phyloP scores from a whole-genome alignment of 2,113 vertebrate species.

The Passer domesticus region DNA sequence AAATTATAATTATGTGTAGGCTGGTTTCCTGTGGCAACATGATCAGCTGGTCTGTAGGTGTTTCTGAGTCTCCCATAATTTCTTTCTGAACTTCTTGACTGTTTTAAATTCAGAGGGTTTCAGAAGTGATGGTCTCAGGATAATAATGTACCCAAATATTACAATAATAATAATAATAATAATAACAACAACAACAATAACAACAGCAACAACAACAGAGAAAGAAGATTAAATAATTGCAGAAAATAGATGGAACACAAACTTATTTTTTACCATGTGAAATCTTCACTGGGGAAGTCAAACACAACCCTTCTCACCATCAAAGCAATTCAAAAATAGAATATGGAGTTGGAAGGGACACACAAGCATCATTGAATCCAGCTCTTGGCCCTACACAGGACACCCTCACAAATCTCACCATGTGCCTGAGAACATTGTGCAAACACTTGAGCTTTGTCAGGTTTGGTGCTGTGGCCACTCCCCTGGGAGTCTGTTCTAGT shows the following conservation, averaged over 20 bases:
- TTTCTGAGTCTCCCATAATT: background rate
- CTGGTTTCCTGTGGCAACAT: background rate
- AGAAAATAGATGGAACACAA: background rate
- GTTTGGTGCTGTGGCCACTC: too few species aligned
- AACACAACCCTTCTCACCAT: background rate
- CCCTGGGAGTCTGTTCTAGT: background rate
- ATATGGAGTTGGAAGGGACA: background rate
- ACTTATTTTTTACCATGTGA: background rate
- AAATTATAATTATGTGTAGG: background rate
- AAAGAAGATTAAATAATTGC: background rate
- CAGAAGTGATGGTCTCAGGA: background rate
- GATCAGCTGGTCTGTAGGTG: background rate
- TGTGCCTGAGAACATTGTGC: background rate
- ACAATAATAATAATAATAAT: background rate
- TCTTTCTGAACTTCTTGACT: background rate
- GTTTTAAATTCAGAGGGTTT: background rate
- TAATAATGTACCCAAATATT: background rate
- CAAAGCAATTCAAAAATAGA: background rate
- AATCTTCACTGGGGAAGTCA: background rate
- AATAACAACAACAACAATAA: background rate
- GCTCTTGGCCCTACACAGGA: background rate
- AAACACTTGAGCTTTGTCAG: background rate
- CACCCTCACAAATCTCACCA: rapidly evolving
- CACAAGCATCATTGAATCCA: background rate
- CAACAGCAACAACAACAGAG: background rate